Base-by-base conservation (phyloP, 2,888 invertebrate species). In the Rhamnusium bicolor region DNA sequence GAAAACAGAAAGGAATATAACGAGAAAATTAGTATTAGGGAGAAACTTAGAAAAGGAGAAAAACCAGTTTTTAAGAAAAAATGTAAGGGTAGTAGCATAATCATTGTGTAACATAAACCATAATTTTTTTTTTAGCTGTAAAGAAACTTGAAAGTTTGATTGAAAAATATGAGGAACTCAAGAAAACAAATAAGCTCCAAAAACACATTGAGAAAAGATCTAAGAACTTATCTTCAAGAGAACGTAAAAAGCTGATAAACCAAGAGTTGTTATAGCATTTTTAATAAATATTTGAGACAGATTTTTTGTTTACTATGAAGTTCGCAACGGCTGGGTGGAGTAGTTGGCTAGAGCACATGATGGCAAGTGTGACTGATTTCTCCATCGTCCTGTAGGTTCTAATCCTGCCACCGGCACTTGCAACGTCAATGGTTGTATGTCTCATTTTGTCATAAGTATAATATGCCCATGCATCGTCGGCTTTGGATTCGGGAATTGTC, bases 131-230 rank as follows among this genome's bases (percentile, higher is more conserved):
- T 92, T 27, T 88, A 96, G 96, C 95, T 86, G 96, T 96, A 83
- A 91, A 91, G 81, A 92, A 93, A 71, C 91, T 95, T 1, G 90
- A 94, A 75, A 91, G 93, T 29, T 88, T 97, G 54, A 93, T 96
- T 0, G 91, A 93, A 40, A 94, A 96, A 85, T 97, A 94, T 84
- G 94, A 95, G 77, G 93, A 94, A 61, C 86, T 97, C 58, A 96
- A 96, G 87, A 91, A 93, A 63, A 89, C 91, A 0, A 95, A 96
- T 8, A 93, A 93, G 82, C 87, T 97, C 1, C 93, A 94, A 78
- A 93, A 96, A 79, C 96, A 97, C 84, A 91, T 97, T 78, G 93
- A 94, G 82, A 93, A 95, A 76, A 90, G 95, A 70, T 91, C 94
- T 18, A 96, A 96, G 85, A 96, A 95, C 86, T 90, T 93, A 72